phyloP scores from a whole-genome alignment of 2,113 vertebrate genomes.

The Brachypodius melanocephalos region DNA sequence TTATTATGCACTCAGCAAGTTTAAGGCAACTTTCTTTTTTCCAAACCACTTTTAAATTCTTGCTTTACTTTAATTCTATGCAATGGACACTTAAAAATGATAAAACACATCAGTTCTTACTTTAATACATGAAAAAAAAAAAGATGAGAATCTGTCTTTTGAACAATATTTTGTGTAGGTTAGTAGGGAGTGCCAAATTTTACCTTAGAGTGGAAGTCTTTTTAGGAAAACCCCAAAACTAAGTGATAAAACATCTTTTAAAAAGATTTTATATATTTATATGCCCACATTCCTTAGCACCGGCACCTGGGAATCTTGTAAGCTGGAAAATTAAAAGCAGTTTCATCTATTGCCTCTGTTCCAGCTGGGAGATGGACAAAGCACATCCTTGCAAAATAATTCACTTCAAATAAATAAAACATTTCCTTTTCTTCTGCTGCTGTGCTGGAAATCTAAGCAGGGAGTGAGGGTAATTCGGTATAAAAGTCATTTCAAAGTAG shows the following conservation, averaged over 20 bases:
- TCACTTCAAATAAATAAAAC: neutral
- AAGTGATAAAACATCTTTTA: neutral
- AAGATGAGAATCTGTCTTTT: neutral
- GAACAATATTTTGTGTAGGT: neutral
- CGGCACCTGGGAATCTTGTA: neutral
- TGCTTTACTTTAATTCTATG: neutral
- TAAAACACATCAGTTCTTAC: neutral
- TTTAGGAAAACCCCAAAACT: neutral
- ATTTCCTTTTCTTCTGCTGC: neutral
- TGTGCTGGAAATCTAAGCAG: neutral
- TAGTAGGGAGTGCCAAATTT: neutral
- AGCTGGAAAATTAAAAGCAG: neutral
- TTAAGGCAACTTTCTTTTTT: neutral
- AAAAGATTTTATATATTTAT: neutral
- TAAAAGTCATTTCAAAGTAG: neutral
- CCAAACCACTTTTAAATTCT: neutral
- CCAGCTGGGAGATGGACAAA: neutral
- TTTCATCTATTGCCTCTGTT: neutral
- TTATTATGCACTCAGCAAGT: neutral
- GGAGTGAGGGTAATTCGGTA: accelerated
- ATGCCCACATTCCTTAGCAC: neutral
- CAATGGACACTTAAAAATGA: neutral
- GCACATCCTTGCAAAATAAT: neutral
- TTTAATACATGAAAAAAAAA: neutral
- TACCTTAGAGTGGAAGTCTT: neutral